Conservation (phyloP, 2,113 vertebrate species). For the Stigmatopora argus region DNA sequence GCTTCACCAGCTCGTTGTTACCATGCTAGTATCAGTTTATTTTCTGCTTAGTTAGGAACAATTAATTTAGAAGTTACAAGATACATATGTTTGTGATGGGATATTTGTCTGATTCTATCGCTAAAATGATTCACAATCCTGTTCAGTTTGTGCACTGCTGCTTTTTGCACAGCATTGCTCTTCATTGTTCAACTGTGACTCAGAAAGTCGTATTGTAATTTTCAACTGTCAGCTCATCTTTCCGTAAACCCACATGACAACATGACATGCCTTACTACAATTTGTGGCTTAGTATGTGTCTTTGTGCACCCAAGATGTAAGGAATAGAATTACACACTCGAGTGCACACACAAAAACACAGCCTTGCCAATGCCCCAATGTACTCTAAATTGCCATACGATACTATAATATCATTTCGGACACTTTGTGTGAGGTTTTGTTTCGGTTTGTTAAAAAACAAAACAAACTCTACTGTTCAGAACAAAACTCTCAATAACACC, state of each 20-base stretch:
- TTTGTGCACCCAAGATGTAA: constrained; percentile 1
- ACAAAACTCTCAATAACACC: background rate
- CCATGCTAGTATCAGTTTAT: background rate
- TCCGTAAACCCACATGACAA: constrained; percentile 33
- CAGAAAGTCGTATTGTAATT: constrained; percentile 26
- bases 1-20: background rate
- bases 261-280: constrained; percentile 19
- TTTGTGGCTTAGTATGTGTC: constrained; percentile 12
- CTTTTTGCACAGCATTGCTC: constrained; percentile 1
- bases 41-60: background rate
- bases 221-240: constrained; percentile 27
- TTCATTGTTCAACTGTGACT: constrained; percentile 35
- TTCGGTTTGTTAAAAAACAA: constrained; percentile 16
- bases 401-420: constrained; percentile 19
- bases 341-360: constrained; percentile 1
- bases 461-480: background rate
- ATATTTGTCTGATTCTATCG: background rate
- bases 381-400: background rate
- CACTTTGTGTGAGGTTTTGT: constrained; percentile 24
- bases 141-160: background rate
- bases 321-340: background rate
- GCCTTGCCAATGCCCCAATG: background rate
- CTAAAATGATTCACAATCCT: background rate
- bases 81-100: background rate
- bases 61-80: background rate